These are phyloP conservation scores for Dascillus cervinus DNA, from an alignment of 2,888 invertebrate genomes.

Conservation along the genomic window DNA sequence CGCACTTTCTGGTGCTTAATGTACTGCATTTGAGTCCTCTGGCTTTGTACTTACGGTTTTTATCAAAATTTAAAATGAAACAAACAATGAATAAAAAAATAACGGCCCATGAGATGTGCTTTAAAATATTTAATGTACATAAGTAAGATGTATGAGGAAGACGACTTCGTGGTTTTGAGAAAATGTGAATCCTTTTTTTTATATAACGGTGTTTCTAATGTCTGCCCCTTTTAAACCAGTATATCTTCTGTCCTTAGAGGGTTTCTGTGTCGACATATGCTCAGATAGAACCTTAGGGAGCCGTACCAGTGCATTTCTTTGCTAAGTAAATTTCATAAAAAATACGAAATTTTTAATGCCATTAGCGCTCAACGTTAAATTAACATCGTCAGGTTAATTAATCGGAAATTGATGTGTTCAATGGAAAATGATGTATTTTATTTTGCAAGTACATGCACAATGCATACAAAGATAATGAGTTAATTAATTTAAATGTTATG, in stretches of 20 bases:
- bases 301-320: constrained; percentile 9
- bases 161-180: neutral
- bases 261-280: neutral
- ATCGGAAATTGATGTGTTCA: too few species aligned
- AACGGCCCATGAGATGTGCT: constrained; percentile 5
- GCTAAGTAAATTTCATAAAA: too few species aligned
- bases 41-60: too few species aligned
- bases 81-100: too few species aligned
- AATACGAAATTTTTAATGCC: too few species aligned
- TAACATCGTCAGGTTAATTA: too few species aligned
- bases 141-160: constrained; percentile 1
- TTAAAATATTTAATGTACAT: constrained; percentile 5
- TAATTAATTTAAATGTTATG: too few species aligned
- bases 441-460: too few species aligned
- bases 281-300: constrained; percentile 10
- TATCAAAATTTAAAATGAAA: too few species aligned
- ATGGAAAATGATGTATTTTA: too few species aligned
- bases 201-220: constrained; percentile 3
- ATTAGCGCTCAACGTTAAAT: too few species aligned
- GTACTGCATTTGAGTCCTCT: constrained; percentile 17
- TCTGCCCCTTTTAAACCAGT: constrained; percentile 2
- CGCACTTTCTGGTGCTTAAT: constrained; percentile 22
- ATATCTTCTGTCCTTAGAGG: constrained; percentile 1
- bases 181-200: constrained; percentile 5
- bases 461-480: too few species aligned